phyloP scores from a whole-genome alignment of 1,140 invertebrate species.

The Anastrepha ludens region DNA sequence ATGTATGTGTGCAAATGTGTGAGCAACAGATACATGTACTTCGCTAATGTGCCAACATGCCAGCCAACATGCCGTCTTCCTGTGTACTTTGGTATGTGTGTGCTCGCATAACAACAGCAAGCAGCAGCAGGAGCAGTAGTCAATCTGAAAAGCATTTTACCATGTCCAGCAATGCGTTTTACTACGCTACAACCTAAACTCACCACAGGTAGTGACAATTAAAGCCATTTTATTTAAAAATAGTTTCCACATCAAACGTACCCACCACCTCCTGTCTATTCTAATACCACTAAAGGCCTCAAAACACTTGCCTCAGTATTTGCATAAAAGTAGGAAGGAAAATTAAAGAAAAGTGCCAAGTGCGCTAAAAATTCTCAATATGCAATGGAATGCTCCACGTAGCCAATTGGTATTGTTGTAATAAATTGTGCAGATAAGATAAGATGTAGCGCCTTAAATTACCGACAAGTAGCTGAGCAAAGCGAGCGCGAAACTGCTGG shows the following conservation, averaged over 20 bases:
- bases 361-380: not conserved
- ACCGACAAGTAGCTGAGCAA: not conserved
- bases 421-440: conserved; percentile 50
- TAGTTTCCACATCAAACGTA: not conserved
- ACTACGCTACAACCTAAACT: not conserved
- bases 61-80: not conserved
- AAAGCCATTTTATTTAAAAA: conserved; percentile 32
- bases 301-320: not conserved
- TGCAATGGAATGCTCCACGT: conserved; percentile 12
- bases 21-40: not conserved
- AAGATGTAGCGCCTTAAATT: conserved; percentile 53
- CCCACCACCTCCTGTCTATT: not conserved
- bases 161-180: not conserved
- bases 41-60: not conserved
- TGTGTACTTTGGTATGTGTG: too few species aligned
- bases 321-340: not conserved
- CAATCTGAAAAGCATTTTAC: conserved; percentile 8
- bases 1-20: not conserved
- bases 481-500: not conserved
- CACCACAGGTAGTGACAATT: conserved; percentile 11
- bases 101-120: not conserved
- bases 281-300: not conserved
- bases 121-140: not conserved
- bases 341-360: not conserved
- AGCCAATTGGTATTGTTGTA: conserved; percentile 42